Percentiles rank a stretch among this genome's conserved stretches.
phyloP scores from a whole-genome alignment of 2,888 invertebrate species.

The Lampropteryx suffumata region DNA sequence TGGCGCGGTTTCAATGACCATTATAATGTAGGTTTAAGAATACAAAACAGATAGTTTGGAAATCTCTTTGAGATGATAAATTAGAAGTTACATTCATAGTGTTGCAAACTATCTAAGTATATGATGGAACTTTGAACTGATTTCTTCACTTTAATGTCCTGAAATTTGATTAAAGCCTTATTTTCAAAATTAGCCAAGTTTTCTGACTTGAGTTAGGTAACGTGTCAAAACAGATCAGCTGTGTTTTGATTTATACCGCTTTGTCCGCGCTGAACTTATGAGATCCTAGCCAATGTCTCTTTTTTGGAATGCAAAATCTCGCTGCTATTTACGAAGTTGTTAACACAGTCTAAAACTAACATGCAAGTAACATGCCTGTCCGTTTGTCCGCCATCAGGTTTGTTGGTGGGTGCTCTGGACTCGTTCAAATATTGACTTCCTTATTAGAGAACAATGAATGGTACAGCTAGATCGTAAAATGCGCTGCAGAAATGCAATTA shows the following conservation, averaged over 20 bases:
- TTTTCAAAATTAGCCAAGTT: too few species aligned
- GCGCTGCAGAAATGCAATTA: constrained; percentile 50
- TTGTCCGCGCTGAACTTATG: too few species aligned
- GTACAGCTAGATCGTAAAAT: constrained; percentile 64
- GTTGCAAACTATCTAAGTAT: too few species aligned
- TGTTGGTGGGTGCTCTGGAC: constrained; percentile 39
- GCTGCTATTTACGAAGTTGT: background rate
- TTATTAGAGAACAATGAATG: constrained; percentile 78
- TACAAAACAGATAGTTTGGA: background rate
- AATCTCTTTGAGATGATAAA: background rate
- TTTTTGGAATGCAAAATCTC: constrained; percentile 5
- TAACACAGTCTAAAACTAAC: constrained; percentile 19
- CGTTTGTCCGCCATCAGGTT: constrained; percentile 20
- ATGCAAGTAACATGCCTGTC: constrained; percentile 15
- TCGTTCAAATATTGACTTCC: constrained; percentile 77
- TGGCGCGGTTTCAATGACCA: constrained; percentile 57
- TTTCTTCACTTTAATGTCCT: background rate
- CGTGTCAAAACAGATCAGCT: too few species aligned
- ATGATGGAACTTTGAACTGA: background rate
- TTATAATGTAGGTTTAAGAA: constrained; percentile 40
- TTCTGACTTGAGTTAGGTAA: too few species aligned
- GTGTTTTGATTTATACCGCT: too few species aligned
- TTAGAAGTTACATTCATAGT: too few species aligned
- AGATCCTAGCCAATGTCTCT: too few species aligned
- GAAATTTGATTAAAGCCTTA: too few species aligned